Evolutionary conservation across 2,113 vertebrate genomes (phyloP), one percentile per base, ranked within the genome.

Genomic region (Esox niger): DNA sequence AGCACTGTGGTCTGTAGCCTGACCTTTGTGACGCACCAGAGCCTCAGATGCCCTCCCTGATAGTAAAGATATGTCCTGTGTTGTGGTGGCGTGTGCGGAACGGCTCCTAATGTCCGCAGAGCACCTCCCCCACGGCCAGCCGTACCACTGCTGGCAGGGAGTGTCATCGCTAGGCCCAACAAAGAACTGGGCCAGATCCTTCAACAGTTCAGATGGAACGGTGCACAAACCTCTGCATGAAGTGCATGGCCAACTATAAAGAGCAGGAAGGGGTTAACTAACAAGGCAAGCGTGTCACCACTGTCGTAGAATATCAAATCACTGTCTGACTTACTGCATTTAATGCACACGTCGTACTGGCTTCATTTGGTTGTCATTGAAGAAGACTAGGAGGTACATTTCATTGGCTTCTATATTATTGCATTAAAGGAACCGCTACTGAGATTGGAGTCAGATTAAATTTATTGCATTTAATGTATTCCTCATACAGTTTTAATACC

Each of bases 251-350:
- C 67, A 70, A 15, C 49, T 25, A 66, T 43, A 23, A 11, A 69
- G 62, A 54, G 20, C 69, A 68, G 59, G 62, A 29, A 43, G 21
- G 31, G 31, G 55, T 70, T n/a, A n/a, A n/a, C n/a, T 59, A 67
- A 63, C 38, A 57, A 56, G 54, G 47, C 9, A 69, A 47, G 63
- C 43, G 56, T 75, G 68, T 35, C 68, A 43, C 31, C 31, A 15
- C 27, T 43, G 30, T 60, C 31, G 4, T 10, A 43, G 35, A 13
- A 17, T 23, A 23, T 52, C n/a, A 23, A 52, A 8, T 5, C n/a
- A 6, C 2, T 7, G n/a, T 6, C 6, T n/a, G n/a, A n/a, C n/a
- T 52, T 17, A 17, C 38, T 43, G 38, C 38, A 15, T 17, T n/a
- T 57, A 10, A 56, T 47, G 56, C 17, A 38, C 26, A 35, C 20